Percentiles rank a stretch among this genome's conserved stretches.
Evolutionary conservation across 2,888 invertebrate species (phyloP).

Genomic region (Labia minor): DNA sequence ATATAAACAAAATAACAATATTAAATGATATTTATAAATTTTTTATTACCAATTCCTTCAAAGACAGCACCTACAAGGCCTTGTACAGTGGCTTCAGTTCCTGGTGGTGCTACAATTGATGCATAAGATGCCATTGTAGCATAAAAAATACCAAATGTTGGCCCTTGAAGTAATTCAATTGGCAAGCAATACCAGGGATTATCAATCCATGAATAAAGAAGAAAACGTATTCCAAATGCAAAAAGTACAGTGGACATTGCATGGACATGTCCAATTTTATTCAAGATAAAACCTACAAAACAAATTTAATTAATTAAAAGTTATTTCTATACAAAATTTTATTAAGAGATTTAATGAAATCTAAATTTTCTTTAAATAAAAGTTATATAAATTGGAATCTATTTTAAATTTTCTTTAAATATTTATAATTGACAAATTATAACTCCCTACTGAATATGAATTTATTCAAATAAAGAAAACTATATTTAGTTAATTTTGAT

Average conservation of each 20-base stretch:
- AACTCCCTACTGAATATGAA: too few relatives aligned
- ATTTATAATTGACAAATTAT: too few relatives aligned
- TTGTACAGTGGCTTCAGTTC: conserved; percentile 79
- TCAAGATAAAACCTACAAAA: conserved; percentile 54
- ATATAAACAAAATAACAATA: background rate
- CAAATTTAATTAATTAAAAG: too few relatives aligned
- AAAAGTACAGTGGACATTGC: conserved; percentile 74
- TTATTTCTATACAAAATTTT: conserved; percentile 14
- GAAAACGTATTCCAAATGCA: conserved; percentile 67
- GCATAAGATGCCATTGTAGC: conserved; percentile 83
- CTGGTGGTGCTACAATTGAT: conserved; percentile 67
- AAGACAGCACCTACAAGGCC: conserved; percentile 78
- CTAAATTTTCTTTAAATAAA: conserved; percentile 22
- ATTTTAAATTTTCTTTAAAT: conserved; percentile 28
- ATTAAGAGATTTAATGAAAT: background rate
- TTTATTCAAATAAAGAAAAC: too few relatives aligned
- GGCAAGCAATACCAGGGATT: conserved; percentile 78
- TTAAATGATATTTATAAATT: background rate
- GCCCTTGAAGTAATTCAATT: conserved; percentile 75
- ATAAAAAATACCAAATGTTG: conserved; percentile 81
- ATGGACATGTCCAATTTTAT: conserved; percentile 67
- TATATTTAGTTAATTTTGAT: too few relatives aligned
- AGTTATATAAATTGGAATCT: conserved; percentile 23
- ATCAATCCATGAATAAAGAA: conserved; percentile 65
- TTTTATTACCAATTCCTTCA: conserved; percentile 58